Conservation (phyloP, 2,113 vertebrate genomes). For the Microcebus tavaratra region DNA sequence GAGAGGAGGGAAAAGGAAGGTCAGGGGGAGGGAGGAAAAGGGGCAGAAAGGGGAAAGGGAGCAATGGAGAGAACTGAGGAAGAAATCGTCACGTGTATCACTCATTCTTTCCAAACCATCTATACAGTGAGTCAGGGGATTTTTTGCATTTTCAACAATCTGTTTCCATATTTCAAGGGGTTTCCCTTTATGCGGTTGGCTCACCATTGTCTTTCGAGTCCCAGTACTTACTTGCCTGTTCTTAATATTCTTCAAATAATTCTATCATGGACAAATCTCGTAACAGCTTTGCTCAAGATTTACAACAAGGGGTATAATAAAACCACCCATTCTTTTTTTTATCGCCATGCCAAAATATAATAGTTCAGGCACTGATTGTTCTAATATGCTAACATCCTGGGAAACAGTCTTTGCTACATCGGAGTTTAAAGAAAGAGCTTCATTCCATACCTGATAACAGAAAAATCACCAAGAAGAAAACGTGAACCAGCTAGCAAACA, state of each 20-base stretch:
- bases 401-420: constrained; percentile 46
- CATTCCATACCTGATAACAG: not conserved
- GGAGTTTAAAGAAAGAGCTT: constrained; percentile 27
- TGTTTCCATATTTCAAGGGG: not conserved
- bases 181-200: not conserved
- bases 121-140: not conserved
- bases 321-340: constrained; percentile 31
- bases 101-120: not conserved
- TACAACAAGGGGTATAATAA: not conserved
- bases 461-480: not conserved
- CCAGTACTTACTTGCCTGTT: not conserved
- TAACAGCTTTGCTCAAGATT: constrained; percentile 40
- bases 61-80: not conserved
- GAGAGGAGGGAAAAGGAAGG: not conserved
- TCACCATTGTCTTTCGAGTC: not conserved
- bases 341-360: constrained; percentile 37
- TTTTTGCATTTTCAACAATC: not conserved
- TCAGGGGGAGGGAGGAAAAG: fast-evolving
- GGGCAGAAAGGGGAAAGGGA: no score
- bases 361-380: constrained; percentile 58
- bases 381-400: constrained; percentile 3
- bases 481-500: not conserved
- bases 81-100: not conserved
- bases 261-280: not conserved
- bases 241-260: constrained; percentile 8